Base-by-base conservation (phyloP, 2,113 vertebrate genomes). In the Leptobrachium leishanense region DNA sequence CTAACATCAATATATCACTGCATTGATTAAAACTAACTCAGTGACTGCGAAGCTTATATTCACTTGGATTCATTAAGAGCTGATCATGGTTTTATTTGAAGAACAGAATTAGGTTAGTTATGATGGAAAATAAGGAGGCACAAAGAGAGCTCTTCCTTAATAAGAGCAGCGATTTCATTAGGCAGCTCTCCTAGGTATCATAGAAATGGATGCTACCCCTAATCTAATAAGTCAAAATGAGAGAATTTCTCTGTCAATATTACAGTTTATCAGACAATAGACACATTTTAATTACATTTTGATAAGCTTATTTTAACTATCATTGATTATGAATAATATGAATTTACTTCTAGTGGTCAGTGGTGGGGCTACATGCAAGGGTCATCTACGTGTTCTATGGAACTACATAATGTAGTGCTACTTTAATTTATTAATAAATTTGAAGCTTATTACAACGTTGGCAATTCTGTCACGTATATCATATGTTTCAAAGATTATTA, bases 201-300 rank as follows among this genome's bases (percentile, higher is more conserved):
- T 3, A 82, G 12, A 67, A 65, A 85, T 7, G 2, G 83, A 0
- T 1, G 73, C 12, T 0, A 59, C 72, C 83, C 76, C 41, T 70
- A 81, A 82, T 86, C 75, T 68, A 63, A 74, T 79, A 71, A 83
- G 6, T 9, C 46, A 2, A 69, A 15, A 72, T 57, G 0, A 79
- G 82, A 84, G 75, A 66, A 8, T 74, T 83, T 67, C 43, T 31
- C 82, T 80, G 79, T 71, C 39, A 71, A 2, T 75, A 59, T 72
- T 83, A 11, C 41, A 77, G 53, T 75, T 31, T 84, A 12, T 68
- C 79, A 6, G 1, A n/a, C 68, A 80, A 39, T 3, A 82, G 31
- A 82, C 20, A 62, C 70, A 44, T 75, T 57, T 59, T 69, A 31
- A 80, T 76, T 57, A 68, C n/a, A 69, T 81, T 63, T 75, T 78